A percentile compares a stretch with the other conserved stretches of the same genome.
Evolutionary conservation across 1,140 invertebrate species (phyloP).

Genomic region (Pygmarrhopalites habei): DNA sequence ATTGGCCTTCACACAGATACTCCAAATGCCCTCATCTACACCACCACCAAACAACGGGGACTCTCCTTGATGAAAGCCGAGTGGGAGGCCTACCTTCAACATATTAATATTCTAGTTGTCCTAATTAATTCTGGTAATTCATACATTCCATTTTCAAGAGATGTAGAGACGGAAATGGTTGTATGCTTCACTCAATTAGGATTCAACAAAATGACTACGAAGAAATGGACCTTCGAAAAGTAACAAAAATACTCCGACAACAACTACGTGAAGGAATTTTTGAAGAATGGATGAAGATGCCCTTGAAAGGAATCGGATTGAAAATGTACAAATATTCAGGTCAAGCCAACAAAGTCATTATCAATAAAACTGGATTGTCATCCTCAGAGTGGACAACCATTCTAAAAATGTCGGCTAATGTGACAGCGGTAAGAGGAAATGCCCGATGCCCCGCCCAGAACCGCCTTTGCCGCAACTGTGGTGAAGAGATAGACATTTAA

Average conservation of each 20-base stretch:
- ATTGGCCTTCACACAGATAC: neutral
- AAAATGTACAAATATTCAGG: neutral
- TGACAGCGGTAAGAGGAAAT: neutral
- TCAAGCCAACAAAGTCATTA: neutral
- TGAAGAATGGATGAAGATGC: neutral
- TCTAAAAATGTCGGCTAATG: slow-evolving; percentile 11
- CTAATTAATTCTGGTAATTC: neutral
- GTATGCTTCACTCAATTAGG: neutral
- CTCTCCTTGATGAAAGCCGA: neutral
- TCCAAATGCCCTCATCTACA: neutral
- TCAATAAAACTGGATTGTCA: neutral
- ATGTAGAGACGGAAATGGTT: neutral
- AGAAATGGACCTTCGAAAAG: no score
- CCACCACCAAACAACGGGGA: neutral
- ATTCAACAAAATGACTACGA: neutral
- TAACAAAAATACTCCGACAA: neutral
- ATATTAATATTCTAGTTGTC: neutral
- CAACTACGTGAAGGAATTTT: neutral
- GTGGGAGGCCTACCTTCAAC: neutral
- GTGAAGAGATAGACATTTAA: slow-evolving; percentile 7
- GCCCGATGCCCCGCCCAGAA: neutral
- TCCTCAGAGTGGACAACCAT: neutral
- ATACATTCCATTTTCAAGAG: neutral
- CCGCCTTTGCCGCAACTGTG: neutral
- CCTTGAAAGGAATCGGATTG: slow-evolving; percentile 1